Percentiles rank a stretch among this genome's conserved stretches.
These are phyloP conservation scores for Valencia hispanica DNA, from an alignment of 2,797 vertebrate species.

Conservation along the genomic window DNA sequence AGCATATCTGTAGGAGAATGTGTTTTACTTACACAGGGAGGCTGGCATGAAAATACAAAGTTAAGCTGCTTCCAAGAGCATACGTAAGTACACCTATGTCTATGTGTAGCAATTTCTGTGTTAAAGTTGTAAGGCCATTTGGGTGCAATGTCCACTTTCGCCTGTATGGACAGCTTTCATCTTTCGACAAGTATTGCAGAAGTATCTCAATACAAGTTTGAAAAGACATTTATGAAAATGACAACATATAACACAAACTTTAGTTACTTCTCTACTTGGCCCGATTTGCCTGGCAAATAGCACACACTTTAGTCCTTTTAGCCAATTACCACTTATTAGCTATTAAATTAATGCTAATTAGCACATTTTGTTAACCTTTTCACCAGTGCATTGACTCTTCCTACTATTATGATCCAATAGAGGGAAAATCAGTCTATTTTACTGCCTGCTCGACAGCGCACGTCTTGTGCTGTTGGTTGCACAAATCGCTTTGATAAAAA, in stretches of 20 bases:
- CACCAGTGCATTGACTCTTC: too few relatives aligned
- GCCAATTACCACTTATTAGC: not conserved
- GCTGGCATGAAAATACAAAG: constrained; percentile 19
- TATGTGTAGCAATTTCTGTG: not conserved
- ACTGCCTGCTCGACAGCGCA: too few relatives aligned
- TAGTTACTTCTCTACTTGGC: not conserved
- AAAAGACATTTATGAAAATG: not conserved
- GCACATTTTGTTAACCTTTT: not conserved
- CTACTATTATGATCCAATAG: not conserved
- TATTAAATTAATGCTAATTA: not conserved
- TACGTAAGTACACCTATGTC: not conserved
- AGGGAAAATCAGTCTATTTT: not conserved
- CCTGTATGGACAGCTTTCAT: not conserved
- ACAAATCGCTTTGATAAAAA: too few relatives aligned
- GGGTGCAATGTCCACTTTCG: not conserved
- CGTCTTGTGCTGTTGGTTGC: too few relatives aligned
- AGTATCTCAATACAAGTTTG: not conserved
- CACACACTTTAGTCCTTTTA: not conserved
- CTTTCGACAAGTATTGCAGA: not conserved
- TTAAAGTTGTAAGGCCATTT: not conserved
- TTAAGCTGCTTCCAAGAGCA: constrained; percentile 6
- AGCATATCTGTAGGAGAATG: constrained; percentile 24
- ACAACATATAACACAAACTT: not conserved
- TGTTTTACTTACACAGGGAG: constrained; percentile 10
- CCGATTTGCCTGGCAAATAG: not conserved